Evolutionary conservation across 2,113 vertebrate species (phyloP), one percentile per base, ranked within the genome.

Genomic region (Solea senegalensis): DNA sequence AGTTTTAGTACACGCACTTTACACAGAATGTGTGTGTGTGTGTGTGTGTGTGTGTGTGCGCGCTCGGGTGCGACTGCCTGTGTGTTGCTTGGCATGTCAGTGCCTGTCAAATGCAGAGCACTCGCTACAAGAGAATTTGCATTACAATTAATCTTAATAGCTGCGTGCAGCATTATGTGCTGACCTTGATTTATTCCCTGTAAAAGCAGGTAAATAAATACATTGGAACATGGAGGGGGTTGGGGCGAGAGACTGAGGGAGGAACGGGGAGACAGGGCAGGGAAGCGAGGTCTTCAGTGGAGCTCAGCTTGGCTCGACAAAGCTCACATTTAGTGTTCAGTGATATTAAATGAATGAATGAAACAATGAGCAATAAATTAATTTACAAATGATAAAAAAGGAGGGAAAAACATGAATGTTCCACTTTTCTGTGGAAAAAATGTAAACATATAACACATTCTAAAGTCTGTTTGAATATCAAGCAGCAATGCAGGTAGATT

Each of bases 121-220:
- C 61, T 80, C 26, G 34, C 79, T 74, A 76, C 78, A 48, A 60
- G 59, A 60, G 81, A 84, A 93, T 94, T 92, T 94, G 89, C 92
- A 94, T 94, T 76, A 88, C 86, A 85, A 92, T 93, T 90, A 91
- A 93, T 92, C 90, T 90, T 90, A 91, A 92, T 90, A 88, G 91
- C 86, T 59, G 73, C 78, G 86, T 77, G 81, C 77, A 39, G 80
- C 69, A 67, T 72, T 86, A 69, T 88, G 82, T 88, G 80, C 88
- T 93, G 92, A 94, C 92, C 92, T 93, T 93, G 90, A 92, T 92
- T 92, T 86, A 89, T 90, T 90, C 81, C 73, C 71, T 57, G 88
- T 85, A 82, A 89, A 90, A 89, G 83, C 88, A 81, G 82, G 70
- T 90, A 94, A 92, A 92, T 91, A 91, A 91, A 91, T 78, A 86